phyloP scores from a whole-genome alignment of 2,888 invertebrate genomes.

The Lepas anatifera region DNA sequence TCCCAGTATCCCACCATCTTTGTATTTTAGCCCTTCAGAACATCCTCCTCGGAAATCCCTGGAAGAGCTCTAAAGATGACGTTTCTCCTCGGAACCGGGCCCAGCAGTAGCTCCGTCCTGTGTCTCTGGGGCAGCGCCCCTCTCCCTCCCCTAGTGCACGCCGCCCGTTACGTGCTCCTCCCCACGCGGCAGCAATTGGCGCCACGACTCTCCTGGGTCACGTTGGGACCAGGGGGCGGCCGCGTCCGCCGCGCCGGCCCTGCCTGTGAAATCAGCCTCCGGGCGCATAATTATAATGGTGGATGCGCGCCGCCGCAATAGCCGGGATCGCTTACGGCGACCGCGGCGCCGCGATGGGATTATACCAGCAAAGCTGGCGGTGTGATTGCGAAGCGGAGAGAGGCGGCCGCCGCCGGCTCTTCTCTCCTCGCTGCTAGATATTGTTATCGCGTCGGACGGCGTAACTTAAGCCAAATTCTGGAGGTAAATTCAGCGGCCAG shows the following conservation, averaged over 20 bases:
- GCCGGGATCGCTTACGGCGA: background rate
- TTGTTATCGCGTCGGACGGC: background rate
- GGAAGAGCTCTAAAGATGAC: no score
- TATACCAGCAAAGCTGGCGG: background rate
- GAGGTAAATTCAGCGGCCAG: background rate
- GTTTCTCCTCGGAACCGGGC: no score
- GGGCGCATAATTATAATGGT: constrained; percentile 5
- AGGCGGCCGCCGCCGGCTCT: background rate
- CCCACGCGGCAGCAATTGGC: background rate
- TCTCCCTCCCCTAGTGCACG: background rate
- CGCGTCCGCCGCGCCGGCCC: background rate
- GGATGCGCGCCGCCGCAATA: background rate
- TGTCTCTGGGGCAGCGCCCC: no score
- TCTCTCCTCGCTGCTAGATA: background rate
- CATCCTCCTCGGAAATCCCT: no score
- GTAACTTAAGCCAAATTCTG: constrained; percentile 2
- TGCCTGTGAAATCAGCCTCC: background rate
- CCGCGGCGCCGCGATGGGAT: background rate
- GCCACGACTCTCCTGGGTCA: background rate
- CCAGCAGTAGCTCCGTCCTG: no score
- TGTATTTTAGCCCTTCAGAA: no score
- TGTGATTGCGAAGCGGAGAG: background rate
- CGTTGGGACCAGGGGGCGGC: background rate
- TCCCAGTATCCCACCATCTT: no score
- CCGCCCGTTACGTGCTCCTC: background rate